Conservation (phyloP, 92 coral and sea anemone species). For the Isaurus tuberculatus region DNA sequence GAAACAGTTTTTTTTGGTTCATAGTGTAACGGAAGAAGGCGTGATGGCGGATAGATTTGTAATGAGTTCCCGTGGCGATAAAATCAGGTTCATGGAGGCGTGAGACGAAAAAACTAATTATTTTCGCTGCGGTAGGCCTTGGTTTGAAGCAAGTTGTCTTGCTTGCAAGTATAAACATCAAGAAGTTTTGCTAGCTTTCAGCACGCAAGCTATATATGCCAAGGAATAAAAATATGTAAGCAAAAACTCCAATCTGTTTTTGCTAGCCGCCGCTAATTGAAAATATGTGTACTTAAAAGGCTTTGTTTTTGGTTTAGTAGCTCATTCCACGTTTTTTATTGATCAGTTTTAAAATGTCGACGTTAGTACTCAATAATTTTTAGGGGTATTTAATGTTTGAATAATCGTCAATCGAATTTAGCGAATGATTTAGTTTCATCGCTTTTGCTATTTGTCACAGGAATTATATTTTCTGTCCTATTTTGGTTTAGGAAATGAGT, state of each 20-base stretch:
- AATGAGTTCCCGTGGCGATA: constrained; percentile 56
- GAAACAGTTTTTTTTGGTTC: constrained; percentile 59
- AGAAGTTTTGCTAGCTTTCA: not conserved
- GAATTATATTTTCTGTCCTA: constrained; percentile 10
- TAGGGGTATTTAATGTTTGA: not conserved
- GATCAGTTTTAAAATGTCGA: constrained; percentile 3
- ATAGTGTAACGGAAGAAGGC: constrained; percentile 78
- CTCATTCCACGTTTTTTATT: not conserved
- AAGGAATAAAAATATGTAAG: not conserved
- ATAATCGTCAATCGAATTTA: constrained; percentile 16
- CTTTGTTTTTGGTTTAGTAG: not conserved
- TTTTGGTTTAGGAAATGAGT: constrained; percentile 35
- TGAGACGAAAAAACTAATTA: constrained; percentile 86
- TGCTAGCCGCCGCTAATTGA: constrained; percentile 35
- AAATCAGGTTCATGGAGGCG: constrained; percentile 63
- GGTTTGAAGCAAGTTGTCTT: constrained; percentile 27
- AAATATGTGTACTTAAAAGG: constrained; percentile 19
- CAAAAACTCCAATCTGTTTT: constrained; percentile 16
- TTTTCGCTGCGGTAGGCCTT: constrained; percentile 67
- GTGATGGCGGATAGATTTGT: constrained; percentile 65
- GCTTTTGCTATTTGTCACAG: not conserved
- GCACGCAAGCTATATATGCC: constrained; percentile 31
- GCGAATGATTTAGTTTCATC: not conserved
- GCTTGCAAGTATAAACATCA: constrained; percentile 31
- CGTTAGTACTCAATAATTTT: not conserved